These are phyloP conservation scores for Willisornis vidua DNA, from an alignment of 2,113 vertebrate genomes.

Conservation along the genomic window DNA sequence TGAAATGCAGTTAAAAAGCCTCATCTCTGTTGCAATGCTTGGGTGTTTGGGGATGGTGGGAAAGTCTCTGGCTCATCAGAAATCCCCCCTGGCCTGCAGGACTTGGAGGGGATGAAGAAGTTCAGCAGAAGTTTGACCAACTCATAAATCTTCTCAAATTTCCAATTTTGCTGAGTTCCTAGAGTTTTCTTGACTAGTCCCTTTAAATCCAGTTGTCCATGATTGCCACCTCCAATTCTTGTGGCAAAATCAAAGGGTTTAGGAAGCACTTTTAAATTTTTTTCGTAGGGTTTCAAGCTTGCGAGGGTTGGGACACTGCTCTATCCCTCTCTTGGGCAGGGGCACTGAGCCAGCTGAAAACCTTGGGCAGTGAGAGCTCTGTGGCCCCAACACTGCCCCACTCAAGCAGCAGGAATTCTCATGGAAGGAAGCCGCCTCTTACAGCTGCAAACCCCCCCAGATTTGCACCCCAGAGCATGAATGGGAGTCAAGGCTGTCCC, in stretches of 20 bases:
- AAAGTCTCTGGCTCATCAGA: not conserved
- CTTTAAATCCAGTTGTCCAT: not conserved
- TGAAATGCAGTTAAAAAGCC: not conserved
- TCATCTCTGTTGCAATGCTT: not conserved
- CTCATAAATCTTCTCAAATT: not conserved
- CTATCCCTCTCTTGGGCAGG: not conserved
- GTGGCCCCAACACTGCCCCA: not conserved
- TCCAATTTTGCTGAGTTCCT: not conserved
- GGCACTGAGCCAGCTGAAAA: not conserved
- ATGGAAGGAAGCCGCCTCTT: not conserved
- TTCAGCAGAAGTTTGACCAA: not conserved
- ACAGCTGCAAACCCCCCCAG: not conserved
- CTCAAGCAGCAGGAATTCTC: rapidly evolving
- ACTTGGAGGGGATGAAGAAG: not conserved
- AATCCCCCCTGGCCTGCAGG: not conserved
- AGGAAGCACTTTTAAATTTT: not conserved
- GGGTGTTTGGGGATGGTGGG: not conserved
- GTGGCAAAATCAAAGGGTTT: not conserved
- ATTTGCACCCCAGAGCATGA: not conserved
- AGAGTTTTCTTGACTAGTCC: not conserved
- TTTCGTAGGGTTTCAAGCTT: not conserved
- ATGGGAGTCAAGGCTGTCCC: not conserved
- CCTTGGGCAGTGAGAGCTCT: not conserved
- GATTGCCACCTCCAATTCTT: not conserved
- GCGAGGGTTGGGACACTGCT: not conserved